Conservation (phyloP, 2,113 vertebrate species). For the Anarhynchus alexandrinus region DNA sequence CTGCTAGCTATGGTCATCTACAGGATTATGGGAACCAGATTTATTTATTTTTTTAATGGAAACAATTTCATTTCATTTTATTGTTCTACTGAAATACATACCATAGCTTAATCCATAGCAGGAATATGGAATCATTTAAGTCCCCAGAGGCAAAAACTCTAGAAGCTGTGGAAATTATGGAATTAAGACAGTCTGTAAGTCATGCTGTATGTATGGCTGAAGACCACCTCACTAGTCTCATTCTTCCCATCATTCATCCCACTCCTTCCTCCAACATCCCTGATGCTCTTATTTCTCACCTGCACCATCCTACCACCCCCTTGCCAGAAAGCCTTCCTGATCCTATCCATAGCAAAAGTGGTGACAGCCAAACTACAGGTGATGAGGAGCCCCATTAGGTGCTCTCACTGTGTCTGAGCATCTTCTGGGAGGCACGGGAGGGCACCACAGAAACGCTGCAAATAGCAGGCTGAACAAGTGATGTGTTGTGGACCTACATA, state of each 20-base stretch:
- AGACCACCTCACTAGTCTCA: neutral
- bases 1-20: neutral
- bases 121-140: neutral
- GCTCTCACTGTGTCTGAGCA: neutral
- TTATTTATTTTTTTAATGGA: neutral
- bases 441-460: neutral
- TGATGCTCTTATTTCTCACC: neutral
- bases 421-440: neutral
- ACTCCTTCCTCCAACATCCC: neutral
- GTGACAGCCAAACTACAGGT: neutral
- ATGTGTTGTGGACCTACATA: neutral
- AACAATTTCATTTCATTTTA: neutral
- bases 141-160: neutral
- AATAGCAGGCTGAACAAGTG: neutral
- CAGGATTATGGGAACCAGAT: neutral
- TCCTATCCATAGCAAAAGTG: neutral
- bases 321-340: neutral
- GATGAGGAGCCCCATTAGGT: neutral
- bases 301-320: neutral
- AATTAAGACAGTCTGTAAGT: neutral
- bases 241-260: neutral
- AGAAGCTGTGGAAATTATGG: neutral
- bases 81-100: neutral
- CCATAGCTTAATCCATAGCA: neutral
- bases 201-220: neutral